Base-by-base conservation (phyloP, 2,113 vertebrate species). In the Ammodytes dubius region DNA sequence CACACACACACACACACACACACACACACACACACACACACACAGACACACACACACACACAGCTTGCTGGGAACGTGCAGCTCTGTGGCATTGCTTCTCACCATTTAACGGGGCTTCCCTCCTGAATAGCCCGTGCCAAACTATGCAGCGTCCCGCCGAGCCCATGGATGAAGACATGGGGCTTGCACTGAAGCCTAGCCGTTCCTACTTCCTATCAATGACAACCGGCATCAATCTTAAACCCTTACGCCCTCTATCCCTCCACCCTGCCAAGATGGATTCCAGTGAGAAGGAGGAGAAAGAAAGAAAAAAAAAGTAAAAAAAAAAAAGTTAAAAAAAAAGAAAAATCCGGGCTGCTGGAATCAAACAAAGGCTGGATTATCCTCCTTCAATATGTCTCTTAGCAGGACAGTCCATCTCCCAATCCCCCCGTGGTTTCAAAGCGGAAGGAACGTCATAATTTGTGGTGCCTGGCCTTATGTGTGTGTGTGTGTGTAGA, bases 201-300 rank as follows among this genome's bases (percentile, higher is more conserved):
- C 79, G 95, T 95, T 94, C 96, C 92, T 91, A 96, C 96, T 97
- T 98, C 96, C 97, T 96, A 96, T 90, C 84, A 81, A 91, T 97
- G 97, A 99, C 96, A 97, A 94, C 88, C 90, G 72, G 91, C 96
- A 98, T 99, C 96, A 97, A 97, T 98, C 97, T 97, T 97, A 86
- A 27, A 89, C 89, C n/a, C n/a, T n/a, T n/a, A n/a, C 87, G 82
- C 91, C 96, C 94, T 94, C 27, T 95, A 94, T 86, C 92, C 91
- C 86, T 87, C 87, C 95, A 95, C 35, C 83, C 82, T 53, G 86
- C 91, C 91, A 91, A 89, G 89, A 86, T 47, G 57, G 58, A 81
- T 79, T 91, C 82, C 86, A 81, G 73, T 9, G 94, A 96, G 94
- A 74, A 73, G 82, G 27, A 27, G 27, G 2, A 27, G 27, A 27